Conservation (phyloP, 2,113 vertebrate species). For the Nothoprocta pentlandii region DNA sequence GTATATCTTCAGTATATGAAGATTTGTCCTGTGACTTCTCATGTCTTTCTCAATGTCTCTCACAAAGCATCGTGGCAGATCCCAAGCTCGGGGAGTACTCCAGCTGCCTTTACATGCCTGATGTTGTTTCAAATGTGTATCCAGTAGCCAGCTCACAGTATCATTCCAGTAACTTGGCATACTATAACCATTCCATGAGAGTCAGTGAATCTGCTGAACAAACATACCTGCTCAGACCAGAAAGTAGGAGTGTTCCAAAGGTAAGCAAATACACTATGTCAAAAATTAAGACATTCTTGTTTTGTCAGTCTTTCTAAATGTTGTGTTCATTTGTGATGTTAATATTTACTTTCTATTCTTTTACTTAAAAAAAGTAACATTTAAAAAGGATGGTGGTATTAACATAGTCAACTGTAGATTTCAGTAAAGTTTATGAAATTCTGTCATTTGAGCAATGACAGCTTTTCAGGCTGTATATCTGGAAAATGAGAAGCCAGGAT, state of each 20-base stretch:
- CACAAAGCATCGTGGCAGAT: slow-evolving; percentile 51
- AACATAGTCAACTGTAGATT: neutral
- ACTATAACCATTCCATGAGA: slow-evolving; percentile 9
- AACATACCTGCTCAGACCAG: slow-evolving; percentile 20
- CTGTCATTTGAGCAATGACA: neutral
- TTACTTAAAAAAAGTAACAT: neutral
- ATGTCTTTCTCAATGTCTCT: slow-evolving; percentile 55
- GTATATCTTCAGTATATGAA: neutral
- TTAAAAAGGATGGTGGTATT: neutral
- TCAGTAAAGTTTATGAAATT: neutral
- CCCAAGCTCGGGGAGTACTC: slow-evolving; percentile 45
- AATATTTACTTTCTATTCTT: neutral
- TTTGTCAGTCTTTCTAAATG: neutral
- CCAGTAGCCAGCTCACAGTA: slow-evolving; percentile 37
- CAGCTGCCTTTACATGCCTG: slow-evolving; percentile 52
- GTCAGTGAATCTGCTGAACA: slow-evolving; percentile 38
- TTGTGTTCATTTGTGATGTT: neutral
- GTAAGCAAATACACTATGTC: slow-evolving; percentile 38
- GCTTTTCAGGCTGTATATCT: neutral
- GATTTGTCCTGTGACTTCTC: slow-evolving; percentile 17
- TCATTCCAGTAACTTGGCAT: slow-evolving; percentile 3
- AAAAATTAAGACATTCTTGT: neutral
- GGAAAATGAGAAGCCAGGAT: neutral
- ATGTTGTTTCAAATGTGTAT: slow-evolving; percentile 56
- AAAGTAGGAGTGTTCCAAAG: slow-evolving; percentile 59